Percentiles rank a stretch among this genome's conserved stretches.
These are phyloP conservation scores for Nephrotoma appendiculata DNA, from an alignment of 2,888 invertebrate species.

Conservation along the genomic window DNA sequence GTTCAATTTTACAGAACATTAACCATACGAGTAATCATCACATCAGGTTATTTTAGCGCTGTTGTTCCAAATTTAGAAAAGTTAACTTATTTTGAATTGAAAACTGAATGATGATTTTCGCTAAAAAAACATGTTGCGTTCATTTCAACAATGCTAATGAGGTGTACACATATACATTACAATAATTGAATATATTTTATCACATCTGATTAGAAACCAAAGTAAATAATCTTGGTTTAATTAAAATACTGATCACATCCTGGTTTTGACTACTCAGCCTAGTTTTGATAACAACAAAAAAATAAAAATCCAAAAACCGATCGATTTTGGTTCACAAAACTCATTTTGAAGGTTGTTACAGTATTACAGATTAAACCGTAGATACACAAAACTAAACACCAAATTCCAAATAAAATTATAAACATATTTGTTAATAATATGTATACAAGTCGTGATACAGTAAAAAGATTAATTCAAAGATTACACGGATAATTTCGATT, in stretches of 20 bases:
- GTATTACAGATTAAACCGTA: not conserved
- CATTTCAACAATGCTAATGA: not conserved
- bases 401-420: not conserved
- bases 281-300: no score
- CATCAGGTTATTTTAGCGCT: not conserved
- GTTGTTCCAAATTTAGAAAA: not conserved
- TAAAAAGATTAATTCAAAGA: not conserved
- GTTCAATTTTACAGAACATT: not conserved
- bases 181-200: not conserved
- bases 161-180: not conserved
- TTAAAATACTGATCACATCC: not conserved
- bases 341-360: not conserved
- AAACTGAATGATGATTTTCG: not conserved
- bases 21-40: not conserved
- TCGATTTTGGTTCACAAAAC: not conserved
- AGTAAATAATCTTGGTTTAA: not conserved
- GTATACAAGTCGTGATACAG: not conserved
- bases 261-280: not conserved
- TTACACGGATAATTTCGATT: not conserved
- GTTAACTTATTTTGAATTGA: not conserved
- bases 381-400: not conserved
- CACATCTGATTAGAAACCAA: not conserved
- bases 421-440: not conserved
- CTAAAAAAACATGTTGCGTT: not conserved
- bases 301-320: not conserved